A percentile compares a stretch with the other conserved stretches of the same genome.
Evolutionary conservation across 2,113 vertebrate genomes (phyloP).

Genomic region (Pagrus major): DNA sequence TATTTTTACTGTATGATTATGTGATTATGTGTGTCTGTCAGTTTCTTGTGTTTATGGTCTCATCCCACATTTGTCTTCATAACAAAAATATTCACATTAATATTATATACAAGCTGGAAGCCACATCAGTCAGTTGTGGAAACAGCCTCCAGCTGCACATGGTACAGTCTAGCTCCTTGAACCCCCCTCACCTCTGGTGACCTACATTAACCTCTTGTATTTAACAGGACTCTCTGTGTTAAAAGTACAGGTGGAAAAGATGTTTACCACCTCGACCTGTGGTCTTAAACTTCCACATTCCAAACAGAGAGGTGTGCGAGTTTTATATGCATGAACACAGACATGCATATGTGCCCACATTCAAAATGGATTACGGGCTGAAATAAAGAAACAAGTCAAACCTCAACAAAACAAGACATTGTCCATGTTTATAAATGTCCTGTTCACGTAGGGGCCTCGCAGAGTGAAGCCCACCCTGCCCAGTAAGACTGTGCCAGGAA

Average conservation of each 20-base stretch:
- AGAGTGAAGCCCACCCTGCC: background rate
- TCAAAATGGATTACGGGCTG: conserved; percentile 5
- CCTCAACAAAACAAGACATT: conserved; percentile 15
- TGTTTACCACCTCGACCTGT: conserved; percentile 58
- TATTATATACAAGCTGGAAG: background rate
- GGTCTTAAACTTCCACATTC: conserved; percentile 69
- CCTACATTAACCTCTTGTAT: conserved; percentile 54
- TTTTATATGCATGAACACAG: conserved; percentile 50
- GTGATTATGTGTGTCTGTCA: conserved; percentile 27
- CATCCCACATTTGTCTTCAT: background rate
- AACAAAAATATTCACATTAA: conserved; percentile 15
- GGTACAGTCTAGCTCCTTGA: conserved; percentile 15
- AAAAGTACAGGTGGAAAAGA: conserved; percentile 68
- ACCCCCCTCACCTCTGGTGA: conserved; percentile 16
- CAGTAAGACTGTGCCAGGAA: conserved; percentile 36
- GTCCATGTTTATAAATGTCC: conserved; percentile 22
- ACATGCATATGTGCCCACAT: conserved; percentile 27
- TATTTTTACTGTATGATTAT: conserved; percentile 42
- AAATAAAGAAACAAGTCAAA: conserved; percentile 18
- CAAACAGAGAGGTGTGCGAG: conserved; percentile 21
- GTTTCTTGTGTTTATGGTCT: conserved; percentile 15
- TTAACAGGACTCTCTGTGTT: conserved; percentile 51
- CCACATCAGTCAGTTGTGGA: conserved; percentile 1
- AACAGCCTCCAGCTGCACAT: conserved; percentile 29
- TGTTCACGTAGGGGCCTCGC: conserved; percentile 13